A percentile compares a stretch with the other conserved stretches of the same genome.
Conservation (phyloP, 2,888 invertebrate species). For the Gandaritis pyraliata region DNA sequence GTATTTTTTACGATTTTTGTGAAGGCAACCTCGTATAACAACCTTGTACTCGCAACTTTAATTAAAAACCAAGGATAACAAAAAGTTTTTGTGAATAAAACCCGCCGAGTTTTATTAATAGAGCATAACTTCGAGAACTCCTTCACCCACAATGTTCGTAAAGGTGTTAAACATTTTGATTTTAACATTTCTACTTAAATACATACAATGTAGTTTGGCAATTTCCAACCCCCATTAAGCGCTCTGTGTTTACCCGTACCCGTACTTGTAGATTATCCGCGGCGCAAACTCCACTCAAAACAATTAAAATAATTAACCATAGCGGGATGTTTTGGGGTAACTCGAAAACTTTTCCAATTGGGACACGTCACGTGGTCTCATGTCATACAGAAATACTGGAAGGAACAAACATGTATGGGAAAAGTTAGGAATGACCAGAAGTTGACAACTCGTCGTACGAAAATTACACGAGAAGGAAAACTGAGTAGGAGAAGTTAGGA, state of each 20-base stretch:
- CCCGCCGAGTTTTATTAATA: too few species aligned
- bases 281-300: slow-evolving; percentile 35
- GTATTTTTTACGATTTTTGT: too few species aligned
- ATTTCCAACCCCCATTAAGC: slow-evolving; percentile 22
- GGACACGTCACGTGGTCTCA: slow-evolving; percentile 48
- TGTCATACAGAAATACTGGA: slow-evolving; percentile 43
- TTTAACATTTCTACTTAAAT: not conserved
- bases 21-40: too few species aligned
- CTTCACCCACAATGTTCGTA: too few species aligned
- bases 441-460: slow-evolving; percentile 41
- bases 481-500: slow-evolving; percentile 15
- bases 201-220: slow-evolving; percentile 6
- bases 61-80: too few species aligned
- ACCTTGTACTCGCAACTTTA: too few species aligned
- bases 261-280: slow-evolving; percentile 29
- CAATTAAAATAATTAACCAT: slow-evolving; percentile 42
- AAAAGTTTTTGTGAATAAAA: too few species aligned
- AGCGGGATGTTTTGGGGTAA: slow-evolving; percentile 43
- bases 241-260: slow-evolving; percentile 27
- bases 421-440: slow-evolving; percentile 16
- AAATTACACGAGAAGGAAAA: slow-evolving; percentile 38
- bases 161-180: not conserved
- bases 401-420: slow-evolving; percentile 21
- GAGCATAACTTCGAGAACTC: too few species aligned
- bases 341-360: slow-evolving; percentile 56